Evolutionary conservation across 2,113 vertebrate genomes (phyloP).

Genomic region (Colinus virginianus): DNA sequence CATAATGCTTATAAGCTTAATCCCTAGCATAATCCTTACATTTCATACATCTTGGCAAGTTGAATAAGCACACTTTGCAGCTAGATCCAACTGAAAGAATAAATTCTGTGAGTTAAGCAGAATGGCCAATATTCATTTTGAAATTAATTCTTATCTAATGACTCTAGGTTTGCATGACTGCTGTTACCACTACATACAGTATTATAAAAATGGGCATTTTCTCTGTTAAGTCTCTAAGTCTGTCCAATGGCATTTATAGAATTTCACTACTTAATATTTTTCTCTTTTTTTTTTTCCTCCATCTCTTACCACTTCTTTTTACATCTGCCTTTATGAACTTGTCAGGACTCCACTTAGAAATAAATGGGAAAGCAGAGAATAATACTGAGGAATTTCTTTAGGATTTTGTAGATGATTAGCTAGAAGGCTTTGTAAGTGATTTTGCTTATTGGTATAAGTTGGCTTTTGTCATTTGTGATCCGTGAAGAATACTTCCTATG

Average conservation of each 20-base stretch:
- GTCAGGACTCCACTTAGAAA: background rate
- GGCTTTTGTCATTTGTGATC: background rate
- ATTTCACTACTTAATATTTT: background rate
- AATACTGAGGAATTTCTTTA: background rate
- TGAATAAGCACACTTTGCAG: background rate
- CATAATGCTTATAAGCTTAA: conserved; percentile 27
- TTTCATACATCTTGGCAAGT: conserved; percentile 1
- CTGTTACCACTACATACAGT: background rate
- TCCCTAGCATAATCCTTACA: conserved; percentile 21
- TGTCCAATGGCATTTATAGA: background rate
- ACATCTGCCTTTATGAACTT: background rate
- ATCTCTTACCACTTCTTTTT: background rate
- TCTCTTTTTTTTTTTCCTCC: background rate
- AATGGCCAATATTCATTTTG: background rate
- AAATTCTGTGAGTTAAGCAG: conserved; percentile 18
- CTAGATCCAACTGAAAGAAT: conserved; percentile 9
- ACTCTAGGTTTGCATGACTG: background rate
- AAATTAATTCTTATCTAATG: background rate
- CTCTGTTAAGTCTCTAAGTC: background rate
- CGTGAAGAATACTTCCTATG: background rate
- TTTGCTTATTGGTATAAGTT: background rate
- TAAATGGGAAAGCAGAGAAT: background rate
- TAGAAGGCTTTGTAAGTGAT: background rate
- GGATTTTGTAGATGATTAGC: background rate
- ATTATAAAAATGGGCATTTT: background rate